These are phyloP conservation scores for Sebastes vulpes DNA, from an alignment of 2,797 vertebrate genomes.

Conservation along the genomic window DNA sequence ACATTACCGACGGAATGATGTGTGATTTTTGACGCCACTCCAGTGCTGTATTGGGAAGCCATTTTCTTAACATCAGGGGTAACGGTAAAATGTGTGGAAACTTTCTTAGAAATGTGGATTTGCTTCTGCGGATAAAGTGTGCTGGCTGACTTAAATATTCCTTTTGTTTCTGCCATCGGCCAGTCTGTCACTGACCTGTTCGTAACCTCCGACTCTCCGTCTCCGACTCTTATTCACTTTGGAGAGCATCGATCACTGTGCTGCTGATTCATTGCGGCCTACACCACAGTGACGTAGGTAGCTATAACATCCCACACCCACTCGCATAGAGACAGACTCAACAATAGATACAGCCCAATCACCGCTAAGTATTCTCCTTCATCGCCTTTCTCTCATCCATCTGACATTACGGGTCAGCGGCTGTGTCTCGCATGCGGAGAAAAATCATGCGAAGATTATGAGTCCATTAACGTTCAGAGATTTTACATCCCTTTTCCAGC, in stretches of 20 bases:
- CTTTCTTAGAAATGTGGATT: conserved; percentile 13
- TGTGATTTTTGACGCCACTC: neutral
- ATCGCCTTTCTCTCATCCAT: conserved; percentile 19
- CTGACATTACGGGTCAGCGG: conserved; percentile 16
- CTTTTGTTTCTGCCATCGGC: conserved; percentile 21
- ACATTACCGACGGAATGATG: neutral
- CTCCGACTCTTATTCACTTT: conserved; percentile 16
- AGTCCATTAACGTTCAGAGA: conserved; percentile 17
- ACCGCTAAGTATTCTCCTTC: conserved; percentile 18
- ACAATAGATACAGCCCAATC: neutral
- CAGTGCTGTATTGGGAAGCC: neutral
- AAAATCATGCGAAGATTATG: conserved; percentile 27
- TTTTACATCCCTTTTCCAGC: conserved; percentile 24
- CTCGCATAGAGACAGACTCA: neutral
- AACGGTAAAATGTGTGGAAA: conserved; percentile 17
- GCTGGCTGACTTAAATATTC: conserved; percentile 20
- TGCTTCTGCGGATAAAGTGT: conserved; percentile 14
- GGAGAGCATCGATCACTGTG: conserved; percentile 13
- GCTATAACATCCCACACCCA: conserved; percentile 3
- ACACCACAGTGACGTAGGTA: conserved; percentile 30
- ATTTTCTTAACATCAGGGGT: neutral
- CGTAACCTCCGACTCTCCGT: conserved; percentile 41
- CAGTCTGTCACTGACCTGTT: conserved; percentile 35
- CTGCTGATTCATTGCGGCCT: conserved; percentile 36
- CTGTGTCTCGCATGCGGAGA: conserved; percentile 15